Conservation (phyloP, 2,888 invertebrate genomes). For the Aquatica leii region DNA sequence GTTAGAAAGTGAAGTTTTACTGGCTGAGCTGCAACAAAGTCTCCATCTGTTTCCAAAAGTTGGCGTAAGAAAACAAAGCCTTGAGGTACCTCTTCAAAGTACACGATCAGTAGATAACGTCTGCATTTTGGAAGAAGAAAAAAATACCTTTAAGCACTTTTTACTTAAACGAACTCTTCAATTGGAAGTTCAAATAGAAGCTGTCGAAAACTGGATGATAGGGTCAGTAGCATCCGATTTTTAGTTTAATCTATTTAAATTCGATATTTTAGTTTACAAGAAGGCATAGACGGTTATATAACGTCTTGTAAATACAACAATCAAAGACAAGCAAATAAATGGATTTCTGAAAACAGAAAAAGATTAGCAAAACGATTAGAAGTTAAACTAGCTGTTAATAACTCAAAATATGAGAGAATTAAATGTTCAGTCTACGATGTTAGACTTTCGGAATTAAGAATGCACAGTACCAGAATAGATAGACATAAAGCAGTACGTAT, state of each 20-base stretch:
- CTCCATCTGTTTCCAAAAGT: slow-evolving; percentile 40
- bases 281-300: slow-evolving; percentile 47
- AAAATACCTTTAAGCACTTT: slow-evolving; percentile 21
- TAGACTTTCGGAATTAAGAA: slow-evolving; percentile 47
- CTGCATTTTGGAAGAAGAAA: not conserved
- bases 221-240: slow-evolving; percentile 43
- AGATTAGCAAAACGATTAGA: slow-evolving; percentile 44
- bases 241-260: not conserved
- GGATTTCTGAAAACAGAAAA: slow-evolving; percentile 39
- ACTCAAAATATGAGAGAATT: slow-evolving; percentile 42
- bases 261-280: slow-evolving; percentile 50
- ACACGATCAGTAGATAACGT: slow-evolving; percentile 35
- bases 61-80: too few species aligned
- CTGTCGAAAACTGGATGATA: slow-evolving; percentile 54
- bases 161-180: slow-evolving; percentile 47
- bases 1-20: slow-evolving; percentile 44
- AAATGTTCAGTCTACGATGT: slow-evolving; percentile 46
- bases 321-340: slow-evolving; percentile 35
- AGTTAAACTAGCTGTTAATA: slow-evolving; percentile 44
- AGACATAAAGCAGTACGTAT: slow-evolving; percentile 43
- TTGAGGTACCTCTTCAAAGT: not conserved
- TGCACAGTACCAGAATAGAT: slow-evolving; percentile 39
- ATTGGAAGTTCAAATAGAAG: slow-evolving; percentile 49
- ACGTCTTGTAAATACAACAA: slow-evolving; percentile 45
- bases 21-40: slow-evolving; percentile 48